Evolutionary conservation across 2,888 invertebrate species (phyloP).

Genomic region (Amiota mariae): DNA sequence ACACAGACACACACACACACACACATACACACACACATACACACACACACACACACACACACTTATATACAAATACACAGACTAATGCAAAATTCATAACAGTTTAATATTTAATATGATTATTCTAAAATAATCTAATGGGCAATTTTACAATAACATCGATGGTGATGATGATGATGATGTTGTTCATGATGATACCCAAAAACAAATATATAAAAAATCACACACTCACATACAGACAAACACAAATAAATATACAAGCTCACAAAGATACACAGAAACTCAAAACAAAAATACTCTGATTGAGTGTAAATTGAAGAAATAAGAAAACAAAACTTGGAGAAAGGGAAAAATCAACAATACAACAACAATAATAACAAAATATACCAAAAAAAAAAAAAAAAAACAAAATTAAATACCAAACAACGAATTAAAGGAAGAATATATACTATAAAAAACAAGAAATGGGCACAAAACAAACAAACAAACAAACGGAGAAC

Average conservation of each 20-base stretch:
- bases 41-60: slow-evolving; percentile 14
- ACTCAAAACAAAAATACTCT: too few relatives aligned
- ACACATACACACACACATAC: neutral
- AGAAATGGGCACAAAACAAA: neutral
- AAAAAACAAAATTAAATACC: neutral
- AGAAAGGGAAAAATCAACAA: neutral
- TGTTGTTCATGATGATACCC: neutral
- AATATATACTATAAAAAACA: neutral
- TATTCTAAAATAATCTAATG: slow-evolving; percentile 17
- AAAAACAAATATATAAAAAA: slow-evolving; percentile 35
- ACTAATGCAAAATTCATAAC: slow-evolving; percentile 10
- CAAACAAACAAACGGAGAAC: neutral
- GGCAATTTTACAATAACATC: slow-evolving; percentile 8
- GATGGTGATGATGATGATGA: neutral
- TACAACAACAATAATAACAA: slow-evolving; percentile 26
- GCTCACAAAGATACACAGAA: slow-evolving; percentile 21
- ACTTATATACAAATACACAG: slow-evolving; percentile 1
- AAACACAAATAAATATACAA: neutral
- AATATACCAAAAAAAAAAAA: neutral
- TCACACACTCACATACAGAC: slow-evolving; percentile 26
- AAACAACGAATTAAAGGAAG: neutral
- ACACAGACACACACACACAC: slow-evolving; percentile 25
- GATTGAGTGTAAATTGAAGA: too few relatives aligned
- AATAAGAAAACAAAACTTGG: neutral
- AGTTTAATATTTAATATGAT: slow-evolving; percentile 29